Evolutionary conservation across 2,113 vertebrate species (phyloP).

Genomic region (Amazona guildingii): DNA sequence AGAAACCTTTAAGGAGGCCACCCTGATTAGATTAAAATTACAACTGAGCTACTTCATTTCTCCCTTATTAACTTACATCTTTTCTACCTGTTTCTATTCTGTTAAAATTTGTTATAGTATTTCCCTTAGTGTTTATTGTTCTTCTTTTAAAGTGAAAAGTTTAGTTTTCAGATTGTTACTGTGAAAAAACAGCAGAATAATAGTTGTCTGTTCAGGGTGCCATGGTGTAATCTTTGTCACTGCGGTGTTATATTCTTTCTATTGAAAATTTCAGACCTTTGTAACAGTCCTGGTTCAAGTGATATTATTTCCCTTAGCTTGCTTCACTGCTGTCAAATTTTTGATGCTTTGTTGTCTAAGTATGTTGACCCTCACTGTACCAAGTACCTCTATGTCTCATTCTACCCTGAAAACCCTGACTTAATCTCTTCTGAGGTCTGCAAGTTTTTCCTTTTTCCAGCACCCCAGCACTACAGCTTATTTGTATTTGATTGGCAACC

Average conservation of each 20-base stretch:
- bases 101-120: not conserved
- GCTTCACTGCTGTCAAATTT: not conserved
- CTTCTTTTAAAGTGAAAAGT: not conserved
- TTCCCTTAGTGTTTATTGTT: not conserved
- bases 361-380: not conserved
- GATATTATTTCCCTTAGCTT: not conserved
- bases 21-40: not conserved
- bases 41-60: not conserved
- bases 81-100: not conserved
- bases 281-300: not conserved
- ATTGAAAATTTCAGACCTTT: not conserved
- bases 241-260: not conserved
- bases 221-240: not conserved
- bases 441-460: not conserved
- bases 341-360: not conserved
- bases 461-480: not conserved
- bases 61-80: not conserved
- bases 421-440: not conserved
- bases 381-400: not conserved
- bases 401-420: not conserved
- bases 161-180: not conserved
- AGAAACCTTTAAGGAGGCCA: not conserved
- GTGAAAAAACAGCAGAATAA: not conserved
- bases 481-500: conserved; percentile 24
- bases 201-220: not conserved